These are phyloP conservation scores for Glyphotaelius pellucidus DNA, from an alignment of 2,888 invertebrate genomes.

Conservation along the genomic window DNA sequence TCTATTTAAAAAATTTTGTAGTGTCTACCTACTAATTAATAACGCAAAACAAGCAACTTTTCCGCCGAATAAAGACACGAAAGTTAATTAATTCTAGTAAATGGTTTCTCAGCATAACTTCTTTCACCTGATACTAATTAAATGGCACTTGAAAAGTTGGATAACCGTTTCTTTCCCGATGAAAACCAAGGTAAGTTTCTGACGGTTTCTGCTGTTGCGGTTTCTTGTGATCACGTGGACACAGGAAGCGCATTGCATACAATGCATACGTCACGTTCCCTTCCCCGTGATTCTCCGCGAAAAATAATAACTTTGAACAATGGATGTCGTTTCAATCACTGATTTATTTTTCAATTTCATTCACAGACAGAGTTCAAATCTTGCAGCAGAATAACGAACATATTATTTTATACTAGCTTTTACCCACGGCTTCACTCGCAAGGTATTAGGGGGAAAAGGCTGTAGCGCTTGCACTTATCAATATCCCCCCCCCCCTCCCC, in stretches of 20 bases:
- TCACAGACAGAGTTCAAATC: background rate
- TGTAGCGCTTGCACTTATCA: too few species aligned
- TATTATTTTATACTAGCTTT: too few species aligned
- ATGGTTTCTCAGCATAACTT: background rate
- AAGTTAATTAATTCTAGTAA: background rate
- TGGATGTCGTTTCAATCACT: background rate
- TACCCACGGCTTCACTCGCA: too few species aligned
- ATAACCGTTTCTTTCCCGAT: background rate
- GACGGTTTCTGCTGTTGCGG: background rate
- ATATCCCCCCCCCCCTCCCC: too few species aligned
- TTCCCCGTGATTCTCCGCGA: background rate
- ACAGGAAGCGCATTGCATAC: background rate
- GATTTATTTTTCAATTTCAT: background rate
- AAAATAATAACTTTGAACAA: background rate
- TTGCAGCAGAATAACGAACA: background rate
- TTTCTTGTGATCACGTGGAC: background rate
- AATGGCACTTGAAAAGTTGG: background rate
- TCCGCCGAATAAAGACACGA: background rate
- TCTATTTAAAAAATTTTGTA: background rate
- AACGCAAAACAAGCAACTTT: background rate
- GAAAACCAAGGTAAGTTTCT: background rate
- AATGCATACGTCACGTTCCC: background rate
- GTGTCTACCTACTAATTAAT: too few species aligned
- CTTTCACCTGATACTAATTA: background rate
- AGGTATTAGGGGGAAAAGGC: too few species aligned